Conservation (phyloP, 2,797 vertebrate species). For the Enteromius thamalakanensis region DNA sequence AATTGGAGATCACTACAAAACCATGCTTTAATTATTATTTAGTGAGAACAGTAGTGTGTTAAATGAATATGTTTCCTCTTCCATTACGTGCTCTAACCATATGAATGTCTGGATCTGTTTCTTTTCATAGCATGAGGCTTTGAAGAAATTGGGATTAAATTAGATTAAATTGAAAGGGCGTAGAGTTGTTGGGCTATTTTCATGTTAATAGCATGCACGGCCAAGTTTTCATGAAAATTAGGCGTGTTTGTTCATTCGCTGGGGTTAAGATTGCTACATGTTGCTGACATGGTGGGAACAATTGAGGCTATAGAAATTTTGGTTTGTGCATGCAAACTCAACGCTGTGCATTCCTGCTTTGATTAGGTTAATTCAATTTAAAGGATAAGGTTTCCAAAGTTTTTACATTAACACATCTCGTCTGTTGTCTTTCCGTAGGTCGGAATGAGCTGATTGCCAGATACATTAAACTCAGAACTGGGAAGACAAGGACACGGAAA, state of each 20-base stretch:
- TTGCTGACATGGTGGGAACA: constrained; percentile 45
- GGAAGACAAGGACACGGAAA: constrained; percentile 99
- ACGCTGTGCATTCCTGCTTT: constrained; percentile 8
- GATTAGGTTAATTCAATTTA: constrained; percentile 18
- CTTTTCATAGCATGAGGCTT: constrained; percentile 76
- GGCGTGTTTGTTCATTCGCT: constrained; percentile 63
- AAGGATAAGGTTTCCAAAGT: not conserved
- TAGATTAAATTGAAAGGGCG: constrained; percentile 78
- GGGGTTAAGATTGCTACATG: constrained; percentile 60
- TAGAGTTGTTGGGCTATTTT: constrained; percentile 65
- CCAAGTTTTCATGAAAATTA: constrained; percentile 66
- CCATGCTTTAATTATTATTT: constrained; percentile 83
- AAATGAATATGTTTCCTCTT: constrained; percentile 76
- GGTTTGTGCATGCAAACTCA: constrained; percentile 12
- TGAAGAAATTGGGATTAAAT: constrained; percentile 80
- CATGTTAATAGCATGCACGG: constrained; percentile 70
- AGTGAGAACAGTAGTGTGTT: constrained; percentile 77
- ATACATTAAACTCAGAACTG: constrained; percentile 99
- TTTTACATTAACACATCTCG: constrained; percentile 9
- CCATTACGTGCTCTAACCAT: constrained; percentile 75
- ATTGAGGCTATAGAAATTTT: constrained; percentile 11
- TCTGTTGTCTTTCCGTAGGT: constrained; percentile 75
- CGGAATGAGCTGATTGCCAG: constrained; percentile 99
- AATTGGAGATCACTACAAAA: constrained; percentile 83
- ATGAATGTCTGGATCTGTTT: constrained; percentile 77